Percentiles rank a stretch among this genome's conserved stretches.
These are phyloP conservation scores for Aurelia aurita complex sp. Pacific DNA, from an alignment of 30 jellyfish, hydroid and myxozoan genomes.

Conservation along the genomic window DNA sequence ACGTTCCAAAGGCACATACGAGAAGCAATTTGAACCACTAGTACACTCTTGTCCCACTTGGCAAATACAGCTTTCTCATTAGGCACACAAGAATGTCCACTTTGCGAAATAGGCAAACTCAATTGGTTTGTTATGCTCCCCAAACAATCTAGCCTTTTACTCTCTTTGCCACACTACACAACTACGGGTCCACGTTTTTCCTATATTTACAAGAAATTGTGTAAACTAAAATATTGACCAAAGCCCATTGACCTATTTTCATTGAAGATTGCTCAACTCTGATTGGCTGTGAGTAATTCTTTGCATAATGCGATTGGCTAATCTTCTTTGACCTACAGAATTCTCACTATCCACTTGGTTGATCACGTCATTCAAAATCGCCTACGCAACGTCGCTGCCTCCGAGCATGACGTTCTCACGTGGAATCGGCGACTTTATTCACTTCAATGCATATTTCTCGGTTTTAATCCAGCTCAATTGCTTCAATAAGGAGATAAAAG, in stretches of 20 bases:
- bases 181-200: conserved; percentile 48
- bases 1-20: neutral
- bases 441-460: neutral
- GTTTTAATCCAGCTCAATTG: neutral
- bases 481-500: too few species aligned
- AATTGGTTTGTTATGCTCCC: neutral
- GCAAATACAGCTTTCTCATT: neutral
- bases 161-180: neutral
- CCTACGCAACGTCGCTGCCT: conserved; percentile 45
- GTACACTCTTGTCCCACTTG: too few species aligned
- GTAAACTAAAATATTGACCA: conserved; percentile 55
- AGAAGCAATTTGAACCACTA: too few species aligned
- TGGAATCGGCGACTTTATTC: conserved; percentile 18
- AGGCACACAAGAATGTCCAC: neutral
- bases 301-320: conserved; percentile 50
- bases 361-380: conserved; percentile 10
- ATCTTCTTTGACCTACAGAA: neutral
- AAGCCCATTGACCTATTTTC: conserved; percentile 40
- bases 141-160: neutral
- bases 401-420: conserved; percentile 70
- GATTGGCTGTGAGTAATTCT: conserved; percentile 40
- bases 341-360: neutral
- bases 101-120: conserved; percentile 1
- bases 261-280: conserved; percentile 21
- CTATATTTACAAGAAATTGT: conserved; percentile 34